Evolutionary conservation across 2,113 vertebrate species (phyloP).

Genomic region (Microcebus murinus): DNA sequence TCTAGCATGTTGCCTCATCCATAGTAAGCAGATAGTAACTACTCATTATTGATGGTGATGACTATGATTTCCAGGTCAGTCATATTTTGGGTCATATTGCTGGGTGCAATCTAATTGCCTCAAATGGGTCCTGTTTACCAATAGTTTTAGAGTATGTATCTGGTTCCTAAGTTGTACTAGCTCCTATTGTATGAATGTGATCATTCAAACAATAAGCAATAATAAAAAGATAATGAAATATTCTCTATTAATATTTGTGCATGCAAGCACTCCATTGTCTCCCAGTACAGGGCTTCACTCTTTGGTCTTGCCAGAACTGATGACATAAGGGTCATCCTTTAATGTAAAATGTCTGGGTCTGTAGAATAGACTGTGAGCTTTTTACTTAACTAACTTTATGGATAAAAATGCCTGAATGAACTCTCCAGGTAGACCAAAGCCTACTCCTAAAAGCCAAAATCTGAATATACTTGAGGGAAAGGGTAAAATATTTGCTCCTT

Average conservation of each 20-base stretch:
- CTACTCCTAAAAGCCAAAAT: not conserved
- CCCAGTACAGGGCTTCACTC: not conserved
- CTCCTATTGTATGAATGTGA: not conserved
- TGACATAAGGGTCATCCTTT: not conserved
- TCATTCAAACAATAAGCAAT: not conserved
- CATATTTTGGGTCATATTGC: not conserved
- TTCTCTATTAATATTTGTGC: not conserved
- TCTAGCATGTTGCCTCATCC: not conserved
- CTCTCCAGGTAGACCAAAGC: not conserved
- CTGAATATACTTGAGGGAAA: not conserved
- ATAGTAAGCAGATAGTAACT: not conserved
- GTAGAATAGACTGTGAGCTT: not conserved
- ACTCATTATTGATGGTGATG: not conserved
- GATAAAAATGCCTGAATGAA: not conserved
- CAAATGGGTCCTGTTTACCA: not conserved
- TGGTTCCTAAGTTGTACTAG: not conserved
- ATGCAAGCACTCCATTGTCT: not conserved
- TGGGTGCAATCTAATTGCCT: not conserved
- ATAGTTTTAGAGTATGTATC: not conserved
- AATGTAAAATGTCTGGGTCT: not conserved
- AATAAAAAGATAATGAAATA: not conserved
- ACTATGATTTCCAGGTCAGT: not conserved
- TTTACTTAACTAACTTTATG: not conserved
- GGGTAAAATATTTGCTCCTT: not conserved
- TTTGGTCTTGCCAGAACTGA: not conserved